These are phyloP conservation scores for Hyposoter dolosus DNA, from an alignment of 2,888 invertebrate species.

Conservation along the genomic window DNA sequence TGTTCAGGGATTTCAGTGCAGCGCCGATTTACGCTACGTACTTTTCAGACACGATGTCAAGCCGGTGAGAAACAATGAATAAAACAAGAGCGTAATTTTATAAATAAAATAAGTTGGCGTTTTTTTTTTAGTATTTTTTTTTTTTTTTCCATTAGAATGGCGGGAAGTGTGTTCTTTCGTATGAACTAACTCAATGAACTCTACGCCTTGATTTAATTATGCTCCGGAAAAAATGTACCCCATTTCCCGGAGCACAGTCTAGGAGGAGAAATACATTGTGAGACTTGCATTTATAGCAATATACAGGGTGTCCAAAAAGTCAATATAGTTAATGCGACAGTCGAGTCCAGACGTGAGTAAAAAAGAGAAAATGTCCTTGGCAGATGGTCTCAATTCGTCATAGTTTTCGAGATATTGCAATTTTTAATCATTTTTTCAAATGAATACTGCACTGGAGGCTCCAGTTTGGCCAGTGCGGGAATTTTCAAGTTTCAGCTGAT, in stretches of 20 bases:
- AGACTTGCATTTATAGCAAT: conserved; percentile 10
- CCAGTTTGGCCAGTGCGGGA: neutral
- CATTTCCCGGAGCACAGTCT: conserved; percentile 35
- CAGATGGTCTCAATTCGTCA: too few species aligned
- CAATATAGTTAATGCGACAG: neutral
- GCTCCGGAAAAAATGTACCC: conserved; percentile 27
- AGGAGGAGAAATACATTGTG: conserved; percentile 29
- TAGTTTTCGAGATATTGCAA: neutral
- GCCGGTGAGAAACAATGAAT: conserved; percentile 88
- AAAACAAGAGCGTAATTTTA: neutral
- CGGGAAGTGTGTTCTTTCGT: conserved; percentile 44
- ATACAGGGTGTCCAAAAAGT: neutral
- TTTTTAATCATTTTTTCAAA: neutral
- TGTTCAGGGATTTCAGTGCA: conserved; percentile 94
- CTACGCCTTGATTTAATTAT: conserved; percentile 62
- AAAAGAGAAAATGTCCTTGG: neutral
- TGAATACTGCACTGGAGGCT: neutral
- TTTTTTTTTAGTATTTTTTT: neutral
- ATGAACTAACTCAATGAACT: conserved; percentile 52
- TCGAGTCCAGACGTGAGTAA: neutral
- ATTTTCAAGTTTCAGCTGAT: neutral
- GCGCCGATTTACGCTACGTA: conserved; percentile 93
- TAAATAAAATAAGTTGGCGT: neutral
- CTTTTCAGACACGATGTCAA: conserved; percentile 96
- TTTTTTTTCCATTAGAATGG: neutral